Base-by-base conservation (phyloP, 2,888 invertebrate genomes). In the Protonemura montana region DNA sequence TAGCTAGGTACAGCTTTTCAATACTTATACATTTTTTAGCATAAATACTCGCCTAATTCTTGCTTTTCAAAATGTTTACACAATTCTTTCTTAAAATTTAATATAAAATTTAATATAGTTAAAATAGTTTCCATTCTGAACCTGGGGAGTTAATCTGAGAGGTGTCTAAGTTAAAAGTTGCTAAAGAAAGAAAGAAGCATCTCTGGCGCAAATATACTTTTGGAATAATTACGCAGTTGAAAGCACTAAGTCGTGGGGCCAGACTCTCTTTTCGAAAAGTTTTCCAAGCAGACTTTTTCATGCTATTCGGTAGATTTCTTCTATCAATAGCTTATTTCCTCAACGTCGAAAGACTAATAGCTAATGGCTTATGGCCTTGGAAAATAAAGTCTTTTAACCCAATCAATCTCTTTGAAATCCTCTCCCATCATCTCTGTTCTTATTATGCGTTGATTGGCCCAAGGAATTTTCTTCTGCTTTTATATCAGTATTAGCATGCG, bases 221-320 rank as follows among this genome's bases (percentile, higher is more conserved):
- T 81, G 81, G 30, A 27, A 81, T 81, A 81, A 81, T 81, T 81
- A 81, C 81, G 30, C 81, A 81, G 81, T 81, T 28, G 81, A 81
- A 28, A 30, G 81, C n/a, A 27, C 30, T n/a, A 81, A 81, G 59
- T 59, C 59, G 59, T 13, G 59, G 41, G 59, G 59, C 59, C 59
- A 59, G 59, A 2, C 21, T 59, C 21, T 59, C 21, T 13, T 21
- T 21, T 59, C 21, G 59, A 13, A 59, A 59, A 59, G 21, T 10
- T 59, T 59, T 59, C 59, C 59, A 16, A 3, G 59, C 59, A 3
- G 21, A 59, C 59, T 59, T 59, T 59, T 10, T 59, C 59, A 59
- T 2, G 59, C 59, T 7, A 59, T 59, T 59, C 59, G 21, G 59
- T 59, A 21, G 59, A 16, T 59, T 59, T 59, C 59, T 21, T 59